Conservation (phyloP, 2,888 invertebrate species). For the Tetranychus piercei region DNA sequence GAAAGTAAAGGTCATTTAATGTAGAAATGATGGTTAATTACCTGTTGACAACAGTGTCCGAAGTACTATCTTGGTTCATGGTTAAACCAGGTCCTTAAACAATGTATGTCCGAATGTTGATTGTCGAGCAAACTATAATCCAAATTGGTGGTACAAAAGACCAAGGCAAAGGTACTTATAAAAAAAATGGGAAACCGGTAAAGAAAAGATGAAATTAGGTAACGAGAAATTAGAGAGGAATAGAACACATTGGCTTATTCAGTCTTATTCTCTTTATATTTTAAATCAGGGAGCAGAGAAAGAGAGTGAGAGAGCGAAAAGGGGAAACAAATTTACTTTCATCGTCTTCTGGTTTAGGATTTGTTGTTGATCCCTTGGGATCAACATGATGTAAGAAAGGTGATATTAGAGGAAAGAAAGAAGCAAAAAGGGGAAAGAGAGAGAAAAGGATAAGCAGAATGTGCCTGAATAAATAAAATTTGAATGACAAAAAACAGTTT, state of each 20-base stretch:
- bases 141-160: neutral
- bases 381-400: neutral
- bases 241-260: neutral
- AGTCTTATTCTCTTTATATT: too few relatives aligned
- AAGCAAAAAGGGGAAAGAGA: neutral
- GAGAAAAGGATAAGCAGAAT: neutral
- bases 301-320: too few relatives aligned
- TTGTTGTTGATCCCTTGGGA: neutral
- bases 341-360: neutral
- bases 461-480: neutral
- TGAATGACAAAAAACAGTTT: too few relatives aligned
- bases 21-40: neutral
- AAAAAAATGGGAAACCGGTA: neutral
- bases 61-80: neutral
- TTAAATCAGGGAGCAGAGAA: too few relatives aligned
- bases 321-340: neutral
- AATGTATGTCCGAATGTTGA: neutral
- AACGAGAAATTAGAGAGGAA: constrained; percentile 11
- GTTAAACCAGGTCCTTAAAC: neutral
- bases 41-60: constrained; percentile 1
- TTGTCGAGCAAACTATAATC: neutral
- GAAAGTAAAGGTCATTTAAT: neutral
- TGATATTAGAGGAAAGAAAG: neutral
- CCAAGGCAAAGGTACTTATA: neutral
- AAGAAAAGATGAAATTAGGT: neutral